Base-by-base conservation (phyloP, 2,113 vertebrate genomes). In the Cyprinodon tularosa region DNA sequence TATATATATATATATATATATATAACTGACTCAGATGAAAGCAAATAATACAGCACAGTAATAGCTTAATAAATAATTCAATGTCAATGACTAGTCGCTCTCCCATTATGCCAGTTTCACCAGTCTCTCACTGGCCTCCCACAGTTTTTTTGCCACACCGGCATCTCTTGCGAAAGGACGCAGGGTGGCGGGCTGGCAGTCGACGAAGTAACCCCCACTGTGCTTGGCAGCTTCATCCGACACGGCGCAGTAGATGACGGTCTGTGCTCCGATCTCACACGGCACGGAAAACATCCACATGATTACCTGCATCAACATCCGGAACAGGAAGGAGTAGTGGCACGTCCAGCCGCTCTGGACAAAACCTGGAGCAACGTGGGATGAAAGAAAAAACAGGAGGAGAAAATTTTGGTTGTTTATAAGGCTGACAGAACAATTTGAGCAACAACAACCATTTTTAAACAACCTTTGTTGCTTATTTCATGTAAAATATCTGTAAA, bases 101-200 rank as follows among this genome's bases (percentile, higher is more conserved):
- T 22, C 50, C 2, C n/a, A 1, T 94, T 86, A 95, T 47, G 77
- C 88, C 17, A 92, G 90, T 11, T 91, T 93, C 64, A 95, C 94
- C 71, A 96, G 86, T 76, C 94, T 90, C 87, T 95, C 94, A 60
- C 95, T 96, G 74, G 93, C 94, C 67, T 95, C 95, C 95, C 95
- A 95, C 65, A 95, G 91, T 74, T 95, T 95, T 69, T 93, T 95
- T 15, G 95, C 94, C 66, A 95, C 93, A 8, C 92, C 94, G 6
- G 91, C 70, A 8, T 95, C 95, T 83, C 88, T 91, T 4, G 93
- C 94, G 1, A 94, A 94, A 9, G 93, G 90, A 2, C 89, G 88
- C 71, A 95, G 85, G 7, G 81, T 38, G 39, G 92, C 86, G 0
- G 84, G 88, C 53, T 72, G 85, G 74, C 94, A 95, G 92, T 96